Percentiles rank a stretch among this genome's conserved stretches.
phyloP scores from a whole-genome alignment of 1,140 invertebrate genomes.

The Zaprionus tsacasi region DNA sequence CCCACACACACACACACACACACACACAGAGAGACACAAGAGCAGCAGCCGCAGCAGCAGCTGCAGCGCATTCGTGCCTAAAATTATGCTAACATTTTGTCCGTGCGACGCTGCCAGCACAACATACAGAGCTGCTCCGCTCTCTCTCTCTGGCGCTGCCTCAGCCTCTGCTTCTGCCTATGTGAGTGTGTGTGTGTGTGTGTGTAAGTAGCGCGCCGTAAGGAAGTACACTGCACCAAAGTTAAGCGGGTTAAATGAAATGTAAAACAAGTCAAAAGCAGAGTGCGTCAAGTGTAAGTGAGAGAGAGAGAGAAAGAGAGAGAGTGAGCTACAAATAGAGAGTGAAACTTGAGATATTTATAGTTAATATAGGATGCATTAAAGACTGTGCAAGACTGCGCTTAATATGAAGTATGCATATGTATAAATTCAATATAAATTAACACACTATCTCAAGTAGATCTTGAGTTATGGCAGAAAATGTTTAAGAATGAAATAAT shows the following conservation, averaged over 20 bases:
- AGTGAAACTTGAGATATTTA: neutral
- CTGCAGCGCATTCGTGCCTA: conserved; percentile 77
- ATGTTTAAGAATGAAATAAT: neutral
- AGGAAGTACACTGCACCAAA: conserved; percentile 34
- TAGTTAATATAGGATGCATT: neutral
- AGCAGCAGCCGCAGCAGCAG: conserved; percentile 34
- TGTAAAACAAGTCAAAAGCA: neutral
- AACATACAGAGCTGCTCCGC: conserved; percentile 11
- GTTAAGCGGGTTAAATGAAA: conserved; percentile 21
- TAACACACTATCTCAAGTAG: no score
- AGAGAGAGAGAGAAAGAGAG: no score
- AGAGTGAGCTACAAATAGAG: neutral
- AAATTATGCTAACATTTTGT: conserved; percentile 81
- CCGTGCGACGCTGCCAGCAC: conserved; percentile 59
- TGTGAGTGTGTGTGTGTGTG: conserved; percentile 10
- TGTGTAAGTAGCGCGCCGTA: conserved; percentile 24
- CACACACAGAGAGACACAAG: conserved; percentile 15
- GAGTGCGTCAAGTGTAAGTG: neutral
- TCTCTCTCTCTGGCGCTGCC: conserved; percentile 23
- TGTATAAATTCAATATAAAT: no score
- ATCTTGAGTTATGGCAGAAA: no score
- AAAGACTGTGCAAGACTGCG: neutral
- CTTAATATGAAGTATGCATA: no score
- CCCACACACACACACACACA: conserved; percentile 34
- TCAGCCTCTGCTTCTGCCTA: conserved; percentile 7